Evolutionary conservation across 2,797 vertebrate species (phyloP).

Genomic region (Jordanella pulchra): DNA sequence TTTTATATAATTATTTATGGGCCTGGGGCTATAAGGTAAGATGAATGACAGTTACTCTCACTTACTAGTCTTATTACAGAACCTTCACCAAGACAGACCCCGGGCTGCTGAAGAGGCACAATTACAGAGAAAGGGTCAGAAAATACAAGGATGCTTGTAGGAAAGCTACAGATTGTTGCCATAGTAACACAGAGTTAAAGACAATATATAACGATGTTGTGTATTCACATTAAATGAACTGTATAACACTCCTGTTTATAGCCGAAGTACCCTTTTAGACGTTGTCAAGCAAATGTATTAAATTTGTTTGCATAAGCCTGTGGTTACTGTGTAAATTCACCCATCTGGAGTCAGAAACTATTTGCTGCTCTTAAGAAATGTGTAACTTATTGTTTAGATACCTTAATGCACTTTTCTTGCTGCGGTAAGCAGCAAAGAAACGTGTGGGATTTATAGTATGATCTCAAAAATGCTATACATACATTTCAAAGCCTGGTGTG

Average conservation of each 20-base stretch:
- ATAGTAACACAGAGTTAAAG: conserved; percentile 40
- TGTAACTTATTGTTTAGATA: not conserved
- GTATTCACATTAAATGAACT: conserved; percentile 1
- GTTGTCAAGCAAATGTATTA: not conserved
- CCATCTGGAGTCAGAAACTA: not conserved
- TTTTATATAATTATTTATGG: conserved; percentile 1
- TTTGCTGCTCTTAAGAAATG: not conserved
- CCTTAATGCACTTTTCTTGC: conserved; percentile 5
- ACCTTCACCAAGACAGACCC: conserved; percentile 43
- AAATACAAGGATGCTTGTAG: conserved; percentile 14
- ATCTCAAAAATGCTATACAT: conserved; percentile 5
- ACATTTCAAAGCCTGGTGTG: not conserved
- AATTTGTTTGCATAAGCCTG: not conserved
- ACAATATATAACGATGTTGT: conserved; percentile 23
- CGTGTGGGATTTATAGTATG: conserved; percentile 20
- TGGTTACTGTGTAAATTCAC: not conserved
- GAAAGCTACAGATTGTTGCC: conserved; percentile 42
- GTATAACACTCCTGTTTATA: not conserved
- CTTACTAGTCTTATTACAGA: conserved; percentile 47
- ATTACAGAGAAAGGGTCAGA: conserved; percentile 37
- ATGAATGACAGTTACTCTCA: conserved; percentile 41
- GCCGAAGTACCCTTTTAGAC: not conserved
- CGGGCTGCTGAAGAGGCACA: conserved; percentile 26
- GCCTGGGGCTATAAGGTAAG: conserved; percentile 13
- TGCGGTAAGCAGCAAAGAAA: conserved; percentile 6